A percentile compares a stretch with the other conserved stretches of the same genome.
These are phyloP conservation scores for Drosophila kanapiae DNA, from an alignment of 1,140 invertebrate genomes.

Conservation along the genomic window DNA sequence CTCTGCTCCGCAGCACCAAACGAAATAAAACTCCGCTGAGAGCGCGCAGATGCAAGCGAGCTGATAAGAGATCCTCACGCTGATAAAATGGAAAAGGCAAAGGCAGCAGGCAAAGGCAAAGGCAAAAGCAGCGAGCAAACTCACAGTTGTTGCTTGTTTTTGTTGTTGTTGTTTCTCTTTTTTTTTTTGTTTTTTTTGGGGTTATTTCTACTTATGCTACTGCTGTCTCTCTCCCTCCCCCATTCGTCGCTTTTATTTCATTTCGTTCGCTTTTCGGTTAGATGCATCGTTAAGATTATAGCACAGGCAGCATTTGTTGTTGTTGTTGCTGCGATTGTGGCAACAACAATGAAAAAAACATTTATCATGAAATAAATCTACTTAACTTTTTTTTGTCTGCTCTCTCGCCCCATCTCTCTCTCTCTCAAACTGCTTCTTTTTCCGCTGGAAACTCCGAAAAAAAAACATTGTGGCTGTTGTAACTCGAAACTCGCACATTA, in stretches of 20 bases:
- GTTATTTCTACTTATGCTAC: constrained; percentile 46
- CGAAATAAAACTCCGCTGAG: constrained; percentile 48
- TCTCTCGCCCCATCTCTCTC: constrained; percentile 3
- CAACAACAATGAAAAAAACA: constrained; percentile 72
- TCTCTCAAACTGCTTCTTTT: constrained; percentile 19
- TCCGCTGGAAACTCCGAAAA: constrained; percentile 30
- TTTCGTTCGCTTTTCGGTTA: constrained; percentile 75
- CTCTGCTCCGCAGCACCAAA: constrained; percentile 21
- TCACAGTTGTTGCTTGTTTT: constrained; percentile 45
- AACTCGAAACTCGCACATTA: constrained; percentile 67
- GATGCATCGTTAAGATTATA: constrained; percentile 80
- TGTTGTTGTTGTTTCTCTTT: constrained; percentile 23
- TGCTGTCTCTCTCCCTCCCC: constrained; percentile 8
- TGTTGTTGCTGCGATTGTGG: constrained; percentile 57
- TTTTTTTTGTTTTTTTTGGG: constrained; percentile 45
- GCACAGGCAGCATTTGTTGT: constrained; percentile 61
- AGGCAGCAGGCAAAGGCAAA: constrained; percentile 28
- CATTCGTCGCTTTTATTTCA: constrained; percentile 69
- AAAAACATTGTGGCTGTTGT: constrained; percentile 46
- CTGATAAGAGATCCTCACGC: constrained; percentile 82
- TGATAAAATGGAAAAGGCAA: constrained; percentile 59
- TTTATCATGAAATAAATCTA: constrained; percentile 83
- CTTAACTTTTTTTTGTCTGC: constrained; percentile 51
- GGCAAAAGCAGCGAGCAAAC: constrained; percentile 28
- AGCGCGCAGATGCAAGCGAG: constrained; percentile 56